Conservation (phyloP, 2,797 vertebrate genomes). For the Catostomus latipinnis region DNA sequence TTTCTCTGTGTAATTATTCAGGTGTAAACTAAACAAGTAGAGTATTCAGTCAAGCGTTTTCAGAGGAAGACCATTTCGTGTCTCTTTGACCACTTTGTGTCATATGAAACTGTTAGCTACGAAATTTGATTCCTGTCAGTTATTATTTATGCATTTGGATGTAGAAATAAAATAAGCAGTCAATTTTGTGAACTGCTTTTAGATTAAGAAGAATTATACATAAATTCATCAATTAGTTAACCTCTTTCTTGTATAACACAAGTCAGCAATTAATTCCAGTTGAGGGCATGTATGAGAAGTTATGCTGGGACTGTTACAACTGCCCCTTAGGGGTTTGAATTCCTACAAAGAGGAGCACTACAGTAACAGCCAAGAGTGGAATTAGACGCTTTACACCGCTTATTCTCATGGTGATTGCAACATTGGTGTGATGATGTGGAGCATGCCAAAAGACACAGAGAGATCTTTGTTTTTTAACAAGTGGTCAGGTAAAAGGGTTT, state of each 20-base stretch:
- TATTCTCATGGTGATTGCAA: slow-evolving; percentile 6
- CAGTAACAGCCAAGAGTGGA: neutral
- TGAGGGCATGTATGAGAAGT: neutral
- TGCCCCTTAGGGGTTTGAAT: neutral
- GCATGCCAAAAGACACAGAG: neutral
- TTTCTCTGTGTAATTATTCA: no score
- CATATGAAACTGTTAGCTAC: no score
- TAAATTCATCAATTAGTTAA: neutral
- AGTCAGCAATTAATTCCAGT: neutral
- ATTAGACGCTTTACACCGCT: neutral
- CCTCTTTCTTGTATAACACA: neutral
- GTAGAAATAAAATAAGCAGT: no score
- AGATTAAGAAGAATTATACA: neutral
- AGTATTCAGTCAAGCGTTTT: no score
- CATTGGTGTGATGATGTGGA: neutral
- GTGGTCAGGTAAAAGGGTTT: neutral
- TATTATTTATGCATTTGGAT: no score
- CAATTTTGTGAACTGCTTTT: neutral
- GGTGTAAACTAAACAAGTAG: no score
- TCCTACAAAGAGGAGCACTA: neutral
- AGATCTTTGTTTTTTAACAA: neutral
- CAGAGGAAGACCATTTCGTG: no score
- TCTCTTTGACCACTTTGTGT: no score
- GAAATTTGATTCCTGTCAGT: no score
- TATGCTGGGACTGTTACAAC: neutral